A percentile compares a stretch with the other conserved stretches of the same genome.
Conservation (phyloP, 2,888 invertebrate genomes). For the Alsophila aescularia region DNA sequence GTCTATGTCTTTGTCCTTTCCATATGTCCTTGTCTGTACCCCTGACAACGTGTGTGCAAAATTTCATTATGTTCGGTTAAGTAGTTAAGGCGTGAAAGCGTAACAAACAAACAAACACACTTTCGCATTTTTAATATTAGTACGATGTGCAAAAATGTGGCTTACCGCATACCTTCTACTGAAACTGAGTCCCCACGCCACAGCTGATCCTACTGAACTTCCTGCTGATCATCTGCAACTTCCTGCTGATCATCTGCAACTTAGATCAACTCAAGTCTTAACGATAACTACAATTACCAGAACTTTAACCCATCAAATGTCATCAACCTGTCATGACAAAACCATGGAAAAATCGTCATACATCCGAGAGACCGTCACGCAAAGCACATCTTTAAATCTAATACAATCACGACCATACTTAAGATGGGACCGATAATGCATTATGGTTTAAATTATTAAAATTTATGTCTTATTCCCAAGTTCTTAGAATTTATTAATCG, state of each 20-base stretch:
- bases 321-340: slow-evolving; percentile 34
- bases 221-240: no score
- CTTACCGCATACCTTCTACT: no score
- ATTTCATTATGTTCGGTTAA: no score
- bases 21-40: no score
- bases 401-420: slow-evolving; percentile 65
- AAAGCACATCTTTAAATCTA: slow-evolving; percentile 40
- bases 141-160: no score
- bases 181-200: no score
- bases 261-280: slow-evolving; percentile 18
- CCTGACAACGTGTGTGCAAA: no score
- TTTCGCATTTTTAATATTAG: no score
- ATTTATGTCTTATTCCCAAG: slow-evolving; percentile 81
- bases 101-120: no score
- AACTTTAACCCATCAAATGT: slow-evolving; percentile 27
- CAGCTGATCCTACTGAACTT: no score
- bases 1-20: no score
- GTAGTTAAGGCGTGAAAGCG: no score
- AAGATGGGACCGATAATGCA: slow-evolving; percentile 60
- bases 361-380: slow-evolving; percentile 37
- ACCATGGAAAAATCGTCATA: slow-evolving; percentile 33
- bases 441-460: slow-evolving; percentile 77
- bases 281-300: slow-evolving; percentile 30
- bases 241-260: neutral
- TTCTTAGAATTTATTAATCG: slow-evolving; percentile 83